These are phyloP conservation scores for Ornithoptera alexandrae DNA, from an alignment of 2,888 invertebrate species.

Conservation along the genomic window DNA sequence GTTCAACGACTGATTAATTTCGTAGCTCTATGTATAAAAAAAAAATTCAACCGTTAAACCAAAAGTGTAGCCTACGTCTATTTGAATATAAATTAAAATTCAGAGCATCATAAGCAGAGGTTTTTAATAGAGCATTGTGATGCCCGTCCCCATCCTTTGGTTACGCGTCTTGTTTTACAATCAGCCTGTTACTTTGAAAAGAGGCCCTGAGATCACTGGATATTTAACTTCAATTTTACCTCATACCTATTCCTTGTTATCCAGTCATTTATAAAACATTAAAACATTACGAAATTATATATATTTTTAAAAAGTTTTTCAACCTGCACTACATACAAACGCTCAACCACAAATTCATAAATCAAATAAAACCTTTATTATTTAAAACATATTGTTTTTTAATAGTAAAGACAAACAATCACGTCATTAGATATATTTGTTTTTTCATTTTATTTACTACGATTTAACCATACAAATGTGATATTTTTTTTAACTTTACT, in stretches of 20 bases:
- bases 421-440: no score
- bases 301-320: background rate
- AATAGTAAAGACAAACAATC: no score
- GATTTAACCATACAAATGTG: no score
- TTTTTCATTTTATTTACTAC: no score
- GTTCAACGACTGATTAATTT: no score
- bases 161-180: conserved; percentile 18
- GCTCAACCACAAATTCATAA: background rate
- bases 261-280: background rate
- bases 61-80: background rate
- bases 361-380: background rate
- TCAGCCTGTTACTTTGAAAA: conserved; percentile 10
- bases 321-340: background rate
- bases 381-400: no score
- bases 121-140: background rate
- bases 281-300: background rate
- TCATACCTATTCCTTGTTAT: background rate
- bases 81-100: conserved; percentile 13
- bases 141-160: background rate
- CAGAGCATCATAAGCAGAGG: background rate
- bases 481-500: no score
- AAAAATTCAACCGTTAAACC: background rate
- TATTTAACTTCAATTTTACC: conserved; percentile 14
- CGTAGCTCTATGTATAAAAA: no score
- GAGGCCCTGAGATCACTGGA: conserved; percentile 11